Base-by-base conservation (phyloP, 2,113 vertebrate genomes). In the Tragelaphus strepsiceros region DNA sequence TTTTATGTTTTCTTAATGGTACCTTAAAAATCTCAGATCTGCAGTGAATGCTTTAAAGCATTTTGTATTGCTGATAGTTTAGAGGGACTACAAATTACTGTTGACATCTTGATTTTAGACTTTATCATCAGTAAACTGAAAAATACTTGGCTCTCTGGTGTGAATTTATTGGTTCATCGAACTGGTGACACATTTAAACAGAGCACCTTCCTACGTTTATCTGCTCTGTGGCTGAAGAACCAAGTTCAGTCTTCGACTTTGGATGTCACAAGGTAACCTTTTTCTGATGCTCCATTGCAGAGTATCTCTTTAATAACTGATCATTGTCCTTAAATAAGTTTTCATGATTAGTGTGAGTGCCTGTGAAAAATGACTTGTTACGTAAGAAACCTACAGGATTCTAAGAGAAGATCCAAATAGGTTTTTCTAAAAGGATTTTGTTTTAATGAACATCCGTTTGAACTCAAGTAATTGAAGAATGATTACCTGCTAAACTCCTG, bases 201-300 rank as follows among this genome's bases (percentile, higher is more conserved):
- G 95, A 99, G 99, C 9, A 98, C 98, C 43, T 99, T 99, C 98
- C 98, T 99, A 90, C 97, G 98, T 94, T 99, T 98, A 95, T 99
- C 99, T 92, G 99, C 99, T 7, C 64, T 99, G 54, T 99, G 99
- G 99, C 99, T 99, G 91, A 99, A 98, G 98, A 99, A 98, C 82
- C 99, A 99, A 98, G 98, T 99, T 88, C 99, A 99, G 92, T 99
- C 98, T 3, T 98, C 98, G 3, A 96, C 98, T 24, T 97, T 99
- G 98, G 99, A 99, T 35, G 98, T 99, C 58, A 99, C 98, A 98
- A 99, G 99, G 99, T 99, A 99, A 98, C 77, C 17, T 15, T 61
- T 61, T 88, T 59, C 15, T 96, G 35, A 59, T 62, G 13, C n/a
- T 88, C n/a, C 17, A 0, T 64, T 91, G 4, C 46, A 43, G 17